Evolutionary conservation across 2,797 vertebrate genomes (phyloP), one percentile per base, ranked within the genome.

Genomic region (Coccyzus lansbergi): DNA sequence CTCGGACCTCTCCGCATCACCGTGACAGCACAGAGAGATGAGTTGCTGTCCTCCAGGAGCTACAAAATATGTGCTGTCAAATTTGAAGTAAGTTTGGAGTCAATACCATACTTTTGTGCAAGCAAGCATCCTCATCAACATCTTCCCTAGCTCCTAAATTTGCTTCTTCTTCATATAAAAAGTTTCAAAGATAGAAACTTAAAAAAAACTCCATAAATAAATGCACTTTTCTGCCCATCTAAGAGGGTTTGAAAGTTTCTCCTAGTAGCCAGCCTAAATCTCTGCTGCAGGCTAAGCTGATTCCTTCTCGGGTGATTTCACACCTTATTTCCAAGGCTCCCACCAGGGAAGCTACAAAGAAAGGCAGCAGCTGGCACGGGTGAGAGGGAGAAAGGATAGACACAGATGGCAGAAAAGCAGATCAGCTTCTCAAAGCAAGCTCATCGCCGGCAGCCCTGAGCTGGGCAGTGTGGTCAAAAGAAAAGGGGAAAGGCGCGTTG

Each of bases 401-500:
- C 55, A 78, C 56, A 86, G 90, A 91, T 72, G 81, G 88, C 77
- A 92, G 67, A 56, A 86, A 84, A 93, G 58, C 28, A 83, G 69
- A 85, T 51, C 69, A 63, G 6, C 79, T 53, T 81, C 38, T 62
- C 59, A 71, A 55, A 80, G 34, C 59, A 52, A 86, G 71, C 42
- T 16, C 42, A 18, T 0, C n/a, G 75, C 81, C 9, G 6, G 74
- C 0, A 0, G 83, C 58, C 38, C 58, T 3, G 0, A 2, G 26
- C 48, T 4, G 4, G 58, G 31, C 49, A 4, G 20, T 0, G 0
- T 5, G 15, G 62, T 5, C 77, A 75, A 28, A 71, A 86, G 19
- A 9, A 19, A 82, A 72, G 52, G 34, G 48, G 29, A 82, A 77
- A 93, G 33, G 34, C 51, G 42, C 5, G 0, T 3, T 42, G 58